These are phyloP conservation scores for Harpalus rufipes DNA, from an alignment of 2,888 invertebrate genomes.

Conservation along the genomic window DNA sequence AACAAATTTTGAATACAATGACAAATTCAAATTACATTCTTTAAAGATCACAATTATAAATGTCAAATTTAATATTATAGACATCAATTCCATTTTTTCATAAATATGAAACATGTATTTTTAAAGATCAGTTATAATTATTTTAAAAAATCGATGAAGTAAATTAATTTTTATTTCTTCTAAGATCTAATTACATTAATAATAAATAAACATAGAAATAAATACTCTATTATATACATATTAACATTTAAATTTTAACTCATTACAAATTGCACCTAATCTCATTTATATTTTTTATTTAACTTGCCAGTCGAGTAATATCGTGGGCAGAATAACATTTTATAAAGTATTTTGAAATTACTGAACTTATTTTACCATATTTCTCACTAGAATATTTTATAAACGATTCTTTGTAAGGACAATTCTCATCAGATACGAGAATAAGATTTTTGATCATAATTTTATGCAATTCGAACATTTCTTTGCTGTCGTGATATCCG, in stretches of 20 bases:
- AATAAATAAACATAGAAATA: conserved; percentile 6
- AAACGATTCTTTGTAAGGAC: conserved; percentile 29
- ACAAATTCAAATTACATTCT: no score
- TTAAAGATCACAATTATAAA: no score
- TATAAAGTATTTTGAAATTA: not conserved
- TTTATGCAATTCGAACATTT: conserved; percentile 19
- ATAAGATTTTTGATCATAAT: conserved; percentile 42
- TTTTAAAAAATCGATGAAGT: no score
- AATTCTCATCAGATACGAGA: not conserved
- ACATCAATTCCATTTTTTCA: no score
- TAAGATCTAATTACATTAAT: not conserved
- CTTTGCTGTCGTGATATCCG: conserved; percentile 26
- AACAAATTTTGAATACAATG: no score
- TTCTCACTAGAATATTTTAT: conserved; percentile 55
- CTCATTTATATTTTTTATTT: not conserved
- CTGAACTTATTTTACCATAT: conserved; percentile 48
- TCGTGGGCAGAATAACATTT: not conserved
- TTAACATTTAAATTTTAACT: not conserved
- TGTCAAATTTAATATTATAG: no score
- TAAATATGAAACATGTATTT: no score
- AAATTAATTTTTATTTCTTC: not conserved
- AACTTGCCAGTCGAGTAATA: not conserved
- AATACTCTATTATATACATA: conserved; percentile 5
- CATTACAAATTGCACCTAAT: not conserved
- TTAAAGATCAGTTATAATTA: no score